Evolutionary conservation across 2,888 invertebrate species (phyloP), one percentile per base, ranked within the genome.

Genomic region (Macaria notata): DNA sequence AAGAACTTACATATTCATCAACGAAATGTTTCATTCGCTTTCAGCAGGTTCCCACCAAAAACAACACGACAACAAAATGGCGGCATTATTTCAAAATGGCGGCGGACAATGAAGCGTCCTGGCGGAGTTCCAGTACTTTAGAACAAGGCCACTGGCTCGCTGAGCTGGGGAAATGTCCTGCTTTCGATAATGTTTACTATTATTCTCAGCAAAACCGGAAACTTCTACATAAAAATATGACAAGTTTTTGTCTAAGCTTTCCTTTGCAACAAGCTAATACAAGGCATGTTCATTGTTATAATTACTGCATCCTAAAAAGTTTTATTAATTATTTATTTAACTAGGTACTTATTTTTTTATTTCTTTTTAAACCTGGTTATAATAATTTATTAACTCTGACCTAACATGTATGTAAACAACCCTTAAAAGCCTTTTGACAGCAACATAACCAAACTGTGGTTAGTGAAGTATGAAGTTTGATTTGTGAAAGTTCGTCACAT

Each of bases 121-220:
- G 78, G 78, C 75, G 52, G 53, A 54, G 46, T 59, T 77, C 78
- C 78, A 77, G 70, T 59, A 69, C 60, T 59, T 65, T 63, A 62
- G 69, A 76, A 76, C 68, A 74, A 69, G 70, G 69, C 76, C 69
- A 71, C 63, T 69, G 57, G 49, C 49, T 62, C 52, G 49, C 48
- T 51, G 63, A 48, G 62, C 66, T 52, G 47, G 56, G 46, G 52
- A 58, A 63, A 70, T 64, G 65, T 66, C 70, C 72, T 64, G 33
- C 7, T 36, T 36, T 36, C 33, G 52, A 56, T 58, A 51, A 7
- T 7, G 33, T 4, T 36, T 1, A 36, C 33, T 7, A 36, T 36
- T 36, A 36, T 36, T 36, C 33, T 36, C 33, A 19, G 19, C 19
- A 19, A 19, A 19, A 19, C 19, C 19, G 19, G 19, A 19, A 19